Conservation (phyloP, 2,797 vertebrate species). For the Simalia tracyae region DNA sequence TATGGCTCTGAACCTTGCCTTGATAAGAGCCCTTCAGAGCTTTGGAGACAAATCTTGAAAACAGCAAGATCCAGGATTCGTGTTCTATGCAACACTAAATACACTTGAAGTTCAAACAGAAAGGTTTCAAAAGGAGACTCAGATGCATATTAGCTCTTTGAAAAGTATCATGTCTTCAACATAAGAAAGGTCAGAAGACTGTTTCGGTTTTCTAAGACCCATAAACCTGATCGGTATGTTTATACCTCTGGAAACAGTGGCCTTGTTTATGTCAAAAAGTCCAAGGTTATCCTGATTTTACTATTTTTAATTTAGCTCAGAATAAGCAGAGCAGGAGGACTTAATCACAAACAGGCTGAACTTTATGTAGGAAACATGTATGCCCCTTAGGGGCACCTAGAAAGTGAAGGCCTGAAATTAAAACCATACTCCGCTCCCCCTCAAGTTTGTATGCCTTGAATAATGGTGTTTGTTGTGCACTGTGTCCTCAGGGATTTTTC, state of each 20-base stretch:
- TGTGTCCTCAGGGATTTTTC: conserved; percentile 57
- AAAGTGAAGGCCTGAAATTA: conserved; percentile 72
- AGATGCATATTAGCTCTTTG: conserved; percentile 49
- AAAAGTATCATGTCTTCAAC: conserved; percentile 52
- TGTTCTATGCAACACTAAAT: conserved; percentile 16
- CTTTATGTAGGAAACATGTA: conserved; percentile 76
- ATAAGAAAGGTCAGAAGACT: conserved; percentile 46
- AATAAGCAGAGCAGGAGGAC: conserved; percentile 74
- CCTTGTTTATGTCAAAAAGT: conserved; percentile 75
- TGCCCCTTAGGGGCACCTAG: conserved; percentile 70
- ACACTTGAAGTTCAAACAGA: conserved; percentile 36
- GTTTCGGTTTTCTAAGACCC: conserved; percentile 55
- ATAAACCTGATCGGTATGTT: conserved; percentile 63
- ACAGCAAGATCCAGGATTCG: neutral
- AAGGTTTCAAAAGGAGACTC: conserved; percentile 51
- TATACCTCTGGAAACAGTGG: conserved; percentile 66
- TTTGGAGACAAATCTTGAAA: neutral
- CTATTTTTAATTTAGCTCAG: conserved; percentile 79
- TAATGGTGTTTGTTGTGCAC: conserved; percentile 51
- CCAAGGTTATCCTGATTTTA: conserved; percentile 73
- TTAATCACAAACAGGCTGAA: conserved; percentile 79
- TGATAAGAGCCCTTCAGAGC: neutral
- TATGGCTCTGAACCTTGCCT: neutral
- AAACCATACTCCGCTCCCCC: conserved; percentile 60
- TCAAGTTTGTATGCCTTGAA: conserved; percentile 57